Evolutionary conservation across 2,888 invertebrate genomes (phyloP), one percentile per base, ranked within the genome.

Genomic region (Theretra japonica): DNA sequence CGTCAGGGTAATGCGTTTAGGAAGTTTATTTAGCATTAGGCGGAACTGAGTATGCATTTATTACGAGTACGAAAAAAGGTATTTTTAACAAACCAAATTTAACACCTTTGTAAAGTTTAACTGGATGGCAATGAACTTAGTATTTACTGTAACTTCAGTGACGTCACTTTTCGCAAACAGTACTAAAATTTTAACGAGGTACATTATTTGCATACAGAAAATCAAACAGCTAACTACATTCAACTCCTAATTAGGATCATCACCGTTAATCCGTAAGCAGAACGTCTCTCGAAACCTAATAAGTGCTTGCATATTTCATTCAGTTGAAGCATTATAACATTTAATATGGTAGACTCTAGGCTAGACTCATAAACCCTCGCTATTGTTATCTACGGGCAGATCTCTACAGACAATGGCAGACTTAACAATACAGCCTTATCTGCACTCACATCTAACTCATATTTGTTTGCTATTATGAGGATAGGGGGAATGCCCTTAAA

Each of bases 381-480:
- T n/a, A 65, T 65, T 65, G 65, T 65, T 48, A 65, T 65, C 41
- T 65, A 17, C 41, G 41, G 23, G 21, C 21, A 23, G 65, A 65
- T 65, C 65, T 62, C 48, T 17, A 17, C 21, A 48, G 23, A 65
- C 65, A 65, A 65, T 65, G 65, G 53, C 21, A 48, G 48, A 23
- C 41, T 48, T 65, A 41, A 65, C 65, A 65, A 65, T 65, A 53
- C 53, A 33, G 41, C 62, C 5, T 65, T 60, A 65, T 65, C 65
- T 65, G 41, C 65, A 59, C 28, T 59, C 30, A 65, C 65, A 65
- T 65, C 65, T 65, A 23, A 48, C 65, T 65, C 48, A 65, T 65
- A 65, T 65, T 65, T 48, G 65, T 48, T 48, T 65, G 65, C 65
- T 48, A 65, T 65, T 65, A 65, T 65, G 48, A 48, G 33, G n/a